A percentile compares a stretch with the other conserved stretches of the same genome.
Conservation (phyloP, 1,140 invertebrate species). For the Atopsyche davidsoni region DNA sequence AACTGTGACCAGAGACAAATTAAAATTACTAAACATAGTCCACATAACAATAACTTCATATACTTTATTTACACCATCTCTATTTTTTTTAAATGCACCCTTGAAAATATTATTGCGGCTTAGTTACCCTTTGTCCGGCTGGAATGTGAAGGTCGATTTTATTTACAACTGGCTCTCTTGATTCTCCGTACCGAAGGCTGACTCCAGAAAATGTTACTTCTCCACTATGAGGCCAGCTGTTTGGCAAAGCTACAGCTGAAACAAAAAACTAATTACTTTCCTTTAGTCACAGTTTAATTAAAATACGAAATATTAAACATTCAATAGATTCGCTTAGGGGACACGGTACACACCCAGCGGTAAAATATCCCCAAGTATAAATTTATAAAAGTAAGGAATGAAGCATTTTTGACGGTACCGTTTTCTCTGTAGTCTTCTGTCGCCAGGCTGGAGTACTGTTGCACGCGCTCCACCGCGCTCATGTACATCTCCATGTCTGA, state of each 20-base stretch:
- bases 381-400: no score
- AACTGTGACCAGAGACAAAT: slow-evolving; percentile 46
- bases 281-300: no score
- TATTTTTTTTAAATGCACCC: neutral
- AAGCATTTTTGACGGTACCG: slow-evolving; percentile 35
- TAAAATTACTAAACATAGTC: neutral
- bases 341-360: no score
- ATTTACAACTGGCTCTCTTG: slow-evolving; percentile 54
- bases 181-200: slow-evolving; percentile 58
- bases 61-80: no score
- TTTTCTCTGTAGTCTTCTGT: slow-evolving; percentile 54
- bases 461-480: slow-evolving; percentile 67
- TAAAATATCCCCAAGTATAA: no score
- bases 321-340: no score
- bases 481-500: slow-evolving; percentile 75
- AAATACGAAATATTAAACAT: no score
- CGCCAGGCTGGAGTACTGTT: slow-evolving; percentile 52
- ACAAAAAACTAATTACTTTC: slow-evolving; percentile 28
- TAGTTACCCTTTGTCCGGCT: slow-evolving; percentile 60
- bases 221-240: slow-evolving; percentile 63
- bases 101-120: neutral
- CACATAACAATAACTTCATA: neutral
- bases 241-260: slow-evolving; percentile 48
- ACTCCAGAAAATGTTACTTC: slow-evolving; percentile 66
- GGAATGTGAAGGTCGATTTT: slow-evolving; percentile 58